phyloP scores from a whole-genome alignment of 2,113 vertebrate genomes.

The Oncorhynchus clarkii region DNA sequence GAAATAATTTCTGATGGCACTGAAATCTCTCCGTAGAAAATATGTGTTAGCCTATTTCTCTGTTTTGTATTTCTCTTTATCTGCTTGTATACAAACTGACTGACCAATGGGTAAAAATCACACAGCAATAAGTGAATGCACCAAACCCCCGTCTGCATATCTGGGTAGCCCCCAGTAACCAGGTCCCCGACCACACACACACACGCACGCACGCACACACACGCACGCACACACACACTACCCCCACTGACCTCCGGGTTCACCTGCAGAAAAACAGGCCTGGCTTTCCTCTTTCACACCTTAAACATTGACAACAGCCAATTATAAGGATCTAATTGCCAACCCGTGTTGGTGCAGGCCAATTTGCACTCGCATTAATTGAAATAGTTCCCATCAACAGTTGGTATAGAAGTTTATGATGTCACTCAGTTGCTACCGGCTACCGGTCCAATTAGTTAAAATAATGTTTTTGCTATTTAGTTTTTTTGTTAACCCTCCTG shows the following conservation, averaged over 20 bases:
- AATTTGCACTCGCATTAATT: conserved; percentile 38
- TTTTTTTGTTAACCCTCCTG: too few relatives aligned
- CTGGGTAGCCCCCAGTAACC: not conserved
- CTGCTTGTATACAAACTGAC: too few relatives aligned
- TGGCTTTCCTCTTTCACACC: conserved; percentile 59
- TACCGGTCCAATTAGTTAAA: conserved; percentile 2
- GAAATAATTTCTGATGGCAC: too few relatives aligned
- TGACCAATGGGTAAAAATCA: too few relatives aligned
- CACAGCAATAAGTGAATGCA: too few relatives aligned
- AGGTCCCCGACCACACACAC: not conserved
- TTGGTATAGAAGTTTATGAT: conserved; percentile 65
- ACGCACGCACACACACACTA: not conserved
- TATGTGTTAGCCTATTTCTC: too few relatives aligned
- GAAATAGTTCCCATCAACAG: conserved; percentile 58
- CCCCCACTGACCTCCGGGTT: not conserved
- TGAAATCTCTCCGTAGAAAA: too few relatives aligned
- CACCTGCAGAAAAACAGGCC: conserved; percentile 37
- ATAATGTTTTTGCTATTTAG: not conserved
- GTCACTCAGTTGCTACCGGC: conserved; percentile 35
- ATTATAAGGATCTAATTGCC: conserved; percentile 60
- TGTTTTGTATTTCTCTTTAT: too few relatives aligned
- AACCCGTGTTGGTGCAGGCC: conserved; percentile 22
- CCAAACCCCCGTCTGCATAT: too few relatives aligned
- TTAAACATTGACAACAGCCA: conserved; percentile 64
- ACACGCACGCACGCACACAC: too few relatives aligned